phyloP scores from a whole-genome alignment of 2,888 invertebrate species.

The Coelogynopora nodosa region DNA sequence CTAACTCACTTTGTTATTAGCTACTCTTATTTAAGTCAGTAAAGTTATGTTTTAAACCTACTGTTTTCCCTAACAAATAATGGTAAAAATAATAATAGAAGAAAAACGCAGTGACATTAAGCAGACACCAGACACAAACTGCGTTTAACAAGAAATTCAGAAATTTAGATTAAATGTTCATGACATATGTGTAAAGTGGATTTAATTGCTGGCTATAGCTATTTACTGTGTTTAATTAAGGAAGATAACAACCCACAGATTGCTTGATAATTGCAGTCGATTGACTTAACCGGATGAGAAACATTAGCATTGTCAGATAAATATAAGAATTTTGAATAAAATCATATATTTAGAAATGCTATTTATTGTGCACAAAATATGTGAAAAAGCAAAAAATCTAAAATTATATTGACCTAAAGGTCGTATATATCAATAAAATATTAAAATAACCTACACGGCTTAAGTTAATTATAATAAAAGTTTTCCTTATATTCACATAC shows the following conservation, averaged over 20 bases:
- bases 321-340: not conserved
- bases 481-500: too few species aligned
- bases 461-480: too few species aligned
- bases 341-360: too few species aligned
- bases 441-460: too few species aligned
- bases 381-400: too few species aligned
- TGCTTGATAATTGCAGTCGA: not conserved
- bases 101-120: not conserved
- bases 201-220: not conserved
- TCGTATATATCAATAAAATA: too few species aligned
- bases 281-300: not conserved
- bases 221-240: not conserved
- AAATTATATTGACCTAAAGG: too few species aligned
- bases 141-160: not conserved
- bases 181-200: not conserved
- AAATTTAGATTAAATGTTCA: not conserved
- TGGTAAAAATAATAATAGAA: too few species aligned
- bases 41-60: not conserved
- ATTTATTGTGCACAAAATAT: too few species aligned
- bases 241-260: not conserved
- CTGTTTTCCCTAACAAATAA: too few species aligned
- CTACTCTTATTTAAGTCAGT: not conserved
- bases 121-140: not conserved
- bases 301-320: not conserved
- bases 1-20: not conserved